Percentiles rank a stretch among this genome's conserved stretches.
Conservation (phyloP, 2,888 invertebrate species). For the Tolmerus cingulatus region DNA sequence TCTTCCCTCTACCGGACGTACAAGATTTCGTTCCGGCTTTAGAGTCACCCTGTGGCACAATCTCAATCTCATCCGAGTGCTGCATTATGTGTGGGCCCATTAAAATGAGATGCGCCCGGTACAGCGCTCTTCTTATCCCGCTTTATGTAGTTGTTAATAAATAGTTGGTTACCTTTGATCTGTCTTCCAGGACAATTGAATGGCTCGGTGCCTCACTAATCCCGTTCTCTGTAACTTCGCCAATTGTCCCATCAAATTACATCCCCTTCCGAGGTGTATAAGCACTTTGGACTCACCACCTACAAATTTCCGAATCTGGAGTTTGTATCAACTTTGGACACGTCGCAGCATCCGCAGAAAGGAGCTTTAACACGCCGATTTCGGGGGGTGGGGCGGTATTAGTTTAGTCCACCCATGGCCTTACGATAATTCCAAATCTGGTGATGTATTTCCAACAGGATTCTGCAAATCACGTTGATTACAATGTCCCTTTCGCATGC, state of each 20-base stretch:
- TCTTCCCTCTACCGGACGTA: background rate
- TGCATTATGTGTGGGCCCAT: conserved; percentile 9
- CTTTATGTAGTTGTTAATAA: background rate
- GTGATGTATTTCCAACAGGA: background rate
- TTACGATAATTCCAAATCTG: background rate
- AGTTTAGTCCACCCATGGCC: background rate
- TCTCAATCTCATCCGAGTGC: background rate
- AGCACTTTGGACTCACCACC: background rate
- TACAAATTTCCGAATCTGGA: background rate
- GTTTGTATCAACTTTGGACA: background rate
- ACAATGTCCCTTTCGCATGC: background rate
- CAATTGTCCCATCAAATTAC: background rate
- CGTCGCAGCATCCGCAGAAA: background rate
- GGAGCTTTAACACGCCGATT: background rate
- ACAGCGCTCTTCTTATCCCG: background rate
- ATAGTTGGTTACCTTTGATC: background rate
- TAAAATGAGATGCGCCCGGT: conserved; percentile 10
- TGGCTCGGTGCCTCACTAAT: background rate
- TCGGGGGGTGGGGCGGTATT: background rate
- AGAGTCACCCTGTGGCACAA: background rate
- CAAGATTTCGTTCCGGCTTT: background rate
- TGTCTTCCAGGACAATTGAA: background rate
- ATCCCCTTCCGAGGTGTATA: background rate
- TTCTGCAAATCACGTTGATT: background rate
- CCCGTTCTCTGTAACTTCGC: background rate